Evolutionary conservation across 1,140 invertebrate genomes (phyloP), one percentile per base, ranked within the genome.

Genomic region (Campoletis sonorensis): DNA sequence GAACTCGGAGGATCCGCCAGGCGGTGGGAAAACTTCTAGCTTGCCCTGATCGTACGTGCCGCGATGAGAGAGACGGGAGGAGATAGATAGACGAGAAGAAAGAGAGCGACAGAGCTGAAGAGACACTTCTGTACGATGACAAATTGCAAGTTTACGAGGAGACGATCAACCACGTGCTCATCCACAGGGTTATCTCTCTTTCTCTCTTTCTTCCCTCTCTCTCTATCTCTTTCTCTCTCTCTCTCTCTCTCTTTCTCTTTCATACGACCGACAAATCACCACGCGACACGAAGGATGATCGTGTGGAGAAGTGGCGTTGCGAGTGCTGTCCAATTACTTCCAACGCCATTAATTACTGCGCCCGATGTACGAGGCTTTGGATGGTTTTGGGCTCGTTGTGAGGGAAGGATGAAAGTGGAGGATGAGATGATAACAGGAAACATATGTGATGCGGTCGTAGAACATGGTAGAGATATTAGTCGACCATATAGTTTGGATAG

Each of bases 61-160:
- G 1, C 67, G 16, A 7, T 21, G 67, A 33, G 67, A 33, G 30
- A 33, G 30, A 33, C 8, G 21, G 67, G 33, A 33, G 26, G 4
- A 33, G 30, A 33, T 21, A 33, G 30, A n/a, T 3, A 33, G 67
- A 33, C 1, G 10, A 70, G 5, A 13, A 33, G 67, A 15, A n/a
- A 70, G 67, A 70, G 30, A 33, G 30, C 15, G 67, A 33, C 21
- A 33, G 30, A 33, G 67, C 15, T 2, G 2, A 33, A 18, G 26
- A 33, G 67, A 30, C 40, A 15, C 30, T 70, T 27, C 18, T 61
- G 27, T 67, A 45, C 73, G 73, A 77, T 78, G 76, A 78, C 76
- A 78, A 78, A 78, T 78, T 78, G 76, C 76, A 61, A 70, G 58
- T 78, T 78, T 78, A 78, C 76, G 76, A 78, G 76, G 76, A 78